A percentile compares a stretch with the other conserved stretches of the same genome.
phyloP scores from a whole-genome alignment of 2,797 vertebrate genomes.

The Acanthiza pusilla region DNA sequence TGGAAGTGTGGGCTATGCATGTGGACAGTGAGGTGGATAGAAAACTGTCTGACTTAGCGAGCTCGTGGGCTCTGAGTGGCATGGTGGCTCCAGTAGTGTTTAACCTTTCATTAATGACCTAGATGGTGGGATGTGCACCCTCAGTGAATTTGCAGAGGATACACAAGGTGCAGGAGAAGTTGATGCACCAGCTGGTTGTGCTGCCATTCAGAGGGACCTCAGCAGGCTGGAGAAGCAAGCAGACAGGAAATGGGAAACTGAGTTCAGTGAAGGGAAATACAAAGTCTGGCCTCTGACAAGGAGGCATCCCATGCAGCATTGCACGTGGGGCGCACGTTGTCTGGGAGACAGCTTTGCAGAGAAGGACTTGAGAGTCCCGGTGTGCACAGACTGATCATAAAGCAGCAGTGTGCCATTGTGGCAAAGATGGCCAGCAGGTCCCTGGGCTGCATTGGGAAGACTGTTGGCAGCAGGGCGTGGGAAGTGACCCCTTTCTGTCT shows the following conservation, averaged over 20 bases:
- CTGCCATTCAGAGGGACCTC: neutral
- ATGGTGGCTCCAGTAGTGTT: neutral
- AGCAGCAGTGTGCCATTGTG: neutral
- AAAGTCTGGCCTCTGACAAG: accelerated
- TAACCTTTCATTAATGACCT: neutral
- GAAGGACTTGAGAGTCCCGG: neutral
- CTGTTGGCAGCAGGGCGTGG: neutral
- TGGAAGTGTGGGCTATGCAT: neutral
- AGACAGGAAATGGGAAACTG: neutral
- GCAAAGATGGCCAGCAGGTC: neutral
- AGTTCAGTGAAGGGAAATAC: neutral
- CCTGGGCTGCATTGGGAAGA: neutral
- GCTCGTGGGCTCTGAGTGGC: accelerated
- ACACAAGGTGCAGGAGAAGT: accelerated
- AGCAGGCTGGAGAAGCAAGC: neutral
- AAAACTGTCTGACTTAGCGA: neutral
- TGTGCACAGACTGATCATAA: accelerated
- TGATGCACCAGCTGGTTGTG: neutral
- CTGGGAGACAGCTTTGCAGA: neutral
- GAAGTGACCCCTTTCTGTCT: neutral
- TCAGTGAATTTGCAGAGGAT: neutral
- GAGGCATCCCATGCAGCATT: neutral
- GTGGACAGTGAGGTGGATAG: neutral
- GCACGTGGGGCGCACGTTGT: accelerated
- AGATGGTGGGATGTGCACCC: neutral